phyloP scores from a whole-genome alignment of 2,113 vertebrate species.

The Cololabis saira region DNA sequence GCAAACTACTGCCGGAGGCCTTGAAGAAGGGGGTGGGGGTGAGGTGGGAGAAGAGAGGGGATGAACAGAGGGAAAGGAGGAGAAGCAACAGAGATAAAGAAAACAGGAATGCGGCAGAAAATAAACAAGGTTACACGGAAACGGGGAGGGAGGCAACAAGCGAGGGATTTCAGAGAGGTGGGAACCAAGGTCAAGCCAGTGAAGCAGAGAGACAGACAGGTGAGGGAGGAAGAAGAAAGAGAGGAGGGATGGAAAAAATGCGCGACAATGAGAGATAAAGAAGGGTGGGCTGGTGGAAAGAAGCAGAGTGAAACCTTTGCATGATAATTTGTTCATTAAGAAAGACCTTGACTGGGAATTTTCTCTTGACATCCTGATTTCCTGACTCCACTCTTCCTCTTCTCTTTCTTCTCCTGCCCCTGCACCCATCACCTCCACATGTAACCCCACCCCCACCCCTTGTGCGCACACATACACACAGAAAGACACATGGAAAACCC shows the following conservation, averaged over 20 bases:
- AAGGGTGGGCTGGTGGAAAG: conserved; percentile 7
- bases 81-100: conserved; percentile 70
- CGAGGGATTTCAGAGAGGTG: conserved; percentile 65
- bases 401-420: conserved; percentile 15
- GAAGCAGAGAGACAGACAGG: conserved; percentile 57
- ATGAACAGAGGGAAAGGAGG: conserved; percentile 52
- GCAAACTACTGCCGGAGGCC: conserved; percentile 70
- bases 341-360: conserved; percentile 76
- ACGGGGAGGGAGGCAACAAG: conserved; percentile 40
- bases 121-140: conserved; percentile 76
- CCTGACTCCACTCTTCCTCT: conserved; percentile 44
- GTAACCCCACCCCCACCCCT: not conserved
- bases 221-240: conserved; percentile 30
- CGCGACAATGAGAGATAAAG: conserved; percentile 40
- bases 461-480: not conserved
- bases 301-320: conserved; percentile 51
- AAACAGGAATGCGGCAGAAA: conserved; percentile 75
- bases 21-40: conserved; percentile 36
- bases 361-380: conserved; percentile 62
- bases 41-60: conserved; percentile 5
- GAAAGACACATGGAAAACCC: conserved; percentile 12
- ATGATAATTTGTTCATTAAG: conserved; percentile 78
- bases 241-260: conserved; percentile 25
- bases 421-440: not conserved
- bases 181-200: conserved; percentile 75